These are phyloP conservation scores for Xenopus tropicalis DNA, from an alignment of 2,113 vertebrate species.

Conservation along the genomic window DNA sequence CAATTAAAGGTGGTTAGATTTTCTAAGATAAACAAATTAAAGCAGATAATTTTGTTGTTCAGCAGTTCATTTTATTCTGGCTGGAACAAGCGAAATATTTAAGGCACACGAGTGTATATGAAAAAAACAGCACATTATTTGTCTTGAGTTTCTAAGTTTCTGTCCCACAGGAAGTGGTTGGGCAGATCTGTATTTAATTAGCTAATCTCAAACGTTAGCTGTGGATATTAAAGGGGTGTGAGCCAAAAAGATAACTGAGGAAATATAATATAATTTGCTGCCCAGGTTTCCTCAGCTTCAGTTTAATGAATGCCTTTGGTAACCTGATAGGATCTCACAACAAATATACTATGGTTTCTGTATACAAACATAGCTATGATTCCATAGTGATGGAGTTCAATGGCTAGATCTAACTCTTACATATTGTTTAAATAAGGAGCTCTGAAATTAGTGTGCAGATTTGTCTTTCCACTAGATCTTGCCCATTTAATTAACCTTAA, in stretches of 20 bases:
- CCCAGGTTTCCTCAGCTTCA: not conserved
- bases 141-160: too few relatives aligned
- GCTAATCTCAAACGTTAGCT: not conserved
- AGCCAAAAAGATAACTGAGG: not conserved
- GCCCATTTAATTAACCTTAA: too few relatives aligned
- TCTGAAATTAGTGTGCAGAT: too few relatives aligned
- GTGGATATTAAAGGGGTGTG: not conserved
- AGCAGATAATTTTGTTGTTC: too few relatives aligned
- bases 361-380: constrained; percentile 10
- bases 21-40: too few relatives aligned
- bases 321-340: constrained; percentile 10
- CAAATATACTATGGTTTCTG: constrained; percentile 13
- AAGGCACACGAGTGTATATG: too few relatives aligned
- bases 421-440: too few relatives aligned
- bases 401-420: constrained; percentile 38
- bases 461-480: too few relatives aligned
- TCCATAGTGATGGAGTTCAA: constrained; percentile 13
- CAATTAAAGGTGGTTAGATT: too few relatives aligned
- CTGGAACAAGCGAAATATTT: too few relatives aligned
- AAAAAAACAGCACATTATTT: too few relatives aligned
- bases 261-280: not conserved
- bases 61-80: too few relatives aligned
- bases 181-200: not conserved
- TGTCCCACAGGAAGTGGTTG: not conserved
- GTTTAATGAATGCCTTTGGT: not conserved